phyloP scores from a whole-genome alignment of 2,888 invertebrate genomes.

The Malthinus seriepunctatus region DNA sequence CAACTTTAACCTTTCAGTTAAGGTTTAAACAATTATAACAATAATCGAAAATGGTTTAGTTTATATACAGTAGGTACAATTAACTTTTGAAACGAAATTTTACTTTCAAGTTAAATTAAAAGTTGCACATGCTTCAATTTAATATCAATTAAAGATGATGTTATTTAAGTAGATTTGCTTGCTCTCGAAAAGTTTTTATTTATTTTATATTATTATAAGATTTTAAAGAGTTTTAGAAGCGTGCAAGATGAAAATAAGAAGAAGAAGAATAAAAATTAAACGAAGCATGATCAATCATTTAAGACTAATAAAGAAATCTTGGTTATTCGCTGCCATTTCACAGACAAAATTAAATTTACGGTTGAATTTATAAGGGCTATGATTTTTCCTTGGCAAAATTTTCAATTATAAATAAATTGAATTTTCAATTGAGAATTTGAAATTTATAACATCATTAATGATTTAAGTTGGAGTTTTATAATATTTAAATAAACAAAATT shows the following conservation, averaged over 20 bases:
- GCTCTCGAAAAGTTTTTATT: not conserved
- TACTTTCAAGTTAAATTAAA: too few species aligned
- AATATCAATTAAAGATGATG: not conserved
- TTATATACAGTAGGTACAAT: too few species aligned
- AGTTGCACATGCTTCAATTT: not conserved
- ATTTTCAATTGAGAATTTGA: conserved; percentile 10
- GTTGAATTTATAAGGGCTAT: conserved; percentile 17
- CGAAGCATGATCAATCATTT: conserved; percentile 25
- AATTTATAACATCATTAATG: not conserved
- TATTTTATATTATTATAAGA: not conserved
- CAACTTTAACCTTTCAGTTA: too few species aligned
- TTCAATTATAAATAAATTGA: conserved; percentile 13
- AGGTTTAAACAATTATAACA: too few species aligned
- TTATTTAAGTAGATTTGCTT: too few species aligned
- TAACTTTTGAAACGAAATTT: too few species aligned
- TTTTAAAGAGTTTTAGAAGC: too few species aligned
- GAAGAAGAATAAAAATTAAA: conserved; percentile 14
- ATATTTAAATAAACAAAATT: too few species aligned
- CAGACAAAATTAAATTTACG: conserved; percentile 21
- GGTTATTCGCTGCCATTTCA: conserved; percentile 10
- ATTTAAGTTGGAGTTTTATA: conserved; percentile 1
- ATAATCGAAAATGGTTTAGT: too few species aligned
- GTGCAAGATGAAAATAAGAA: not conserved
- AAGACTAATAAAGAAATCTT: conserved; percentile 18
- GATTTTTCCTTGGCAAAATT: conserved; percentile 12